Conservation (phyloP, 1,140 invertebrate genomes). For the Bathynomus jamesi region DNA sequence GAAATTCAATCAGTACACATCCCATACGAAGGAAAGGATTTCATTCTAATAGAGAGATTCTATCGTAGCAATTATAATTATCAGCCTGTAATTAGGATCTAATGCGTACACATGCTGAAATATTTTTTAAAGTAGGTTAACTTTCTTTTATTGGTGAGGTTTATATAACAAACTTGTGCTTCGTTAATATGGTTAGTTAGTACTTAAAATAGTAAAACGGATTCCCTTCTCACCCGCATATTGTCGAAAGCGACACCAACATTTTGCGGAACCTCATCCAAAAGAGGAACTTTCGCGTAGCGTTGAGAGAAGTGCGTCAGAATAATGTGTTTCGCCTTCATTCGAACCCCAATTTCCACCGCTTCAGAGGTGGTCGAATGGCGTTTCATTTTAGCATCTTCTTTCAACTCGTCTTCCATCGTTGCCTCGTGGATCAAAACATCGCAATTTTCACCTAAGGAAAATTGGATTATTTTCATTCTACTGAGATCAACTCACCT, state of each 20-base stretch:
- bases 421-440: constrained; percentile 96
- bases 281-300: constrained; percentile 77
- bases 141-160: not conserved
- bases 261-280: constrained; percentile 49
- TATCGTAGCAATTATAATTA: not conserved
- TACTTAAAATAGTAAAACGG: constrained; percentile 35
- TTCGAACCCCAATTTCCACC: constrained; percentile 48
- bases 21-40: too few relatives aligned
- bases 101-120: not conserved
- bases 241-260: constrained; percentile 92
- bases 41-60: too few relatives aligned
- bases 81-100: not conserved
- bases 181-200: not conserved
- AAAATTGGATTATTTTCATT: too few relatives aligned
- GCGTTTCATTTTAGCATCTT: constrained; percentile 69
- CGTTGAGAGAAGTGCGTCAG: constrained; percentile 96
- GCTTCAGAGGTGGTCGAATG: constrained; percentile 61
- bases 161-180: not conserved
- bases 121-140: not conserved
- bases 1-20: too few relatives aligned
- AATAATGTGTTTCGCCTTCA: constrained; percentile 76
- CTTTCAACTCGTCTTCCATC: constrained; percentile 77
- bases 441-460: constrained; percentile 65
- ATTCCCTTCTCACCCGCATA: constrained; percentile 58
- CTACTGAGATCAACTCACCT: too few relatives aligned